phyloP scores from a whole-genome alignment of 2,797 vertebrate genomes.

The Enteromius radiatus region DNA sequence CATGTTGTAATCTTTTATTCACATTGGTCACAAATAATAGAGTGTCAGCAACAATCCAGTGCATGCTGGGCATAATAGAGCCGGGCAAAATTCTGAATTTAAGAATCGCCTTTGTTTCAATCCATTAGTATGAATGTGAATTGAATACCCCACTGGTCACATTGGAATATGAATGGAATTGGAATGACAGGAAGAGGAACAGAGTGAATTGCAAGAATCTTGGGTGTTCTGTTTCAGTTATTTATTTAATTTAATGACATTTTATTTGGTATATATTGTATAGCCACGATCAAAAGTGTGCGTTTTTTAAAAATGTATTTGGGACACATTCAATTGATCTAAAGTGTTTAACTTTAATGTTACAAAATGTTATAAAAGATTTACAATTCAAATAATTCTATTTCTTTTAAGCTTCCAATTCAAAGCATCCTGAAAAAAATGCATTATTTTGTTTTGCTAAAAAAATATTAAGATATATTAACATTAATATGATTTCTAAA shows the following conservation, averaged over 20 bases:
- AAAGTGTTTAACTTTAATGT: neutral
- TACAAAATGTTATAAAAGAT: neutral
- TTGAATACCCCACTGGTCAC: neutral
- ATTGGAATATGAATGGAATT: neutral
- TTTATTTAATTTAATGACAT: neutral
- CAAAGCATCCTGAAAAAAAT: neutral
- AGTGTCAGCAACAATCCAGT: constrained; percentile 31
- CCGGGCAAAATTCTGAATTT: neutral
- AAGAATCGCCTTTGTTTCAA: neutral
- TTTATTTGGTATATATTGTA: neutral
- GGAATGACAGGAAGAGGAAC: neutral
- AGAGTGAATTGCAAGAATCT: neutral
- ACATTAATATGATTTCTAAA: neutral
- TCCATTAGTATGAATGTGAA: neutral
- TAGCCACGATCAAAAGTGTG: neutral
- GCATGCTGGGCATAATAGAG: neutral
- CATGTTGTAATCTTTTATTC: constrained; percentile 51
- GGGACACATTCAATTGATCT: neutral
- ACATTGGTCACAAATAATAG: constrained; percentile 41
- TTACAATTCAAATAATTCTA: neutral
- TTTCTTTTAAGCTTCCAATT: neutral
- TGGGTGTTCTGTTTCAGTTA: neutral
- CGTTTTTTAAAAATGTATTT: too few relatives aligned
- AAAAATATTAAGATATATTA: neutral
- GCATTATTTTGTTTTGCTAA: neutral